Percentiles rank a stretch among this genome's conserved stretches.
phyloP scores from a whole-genome alignment of 2,113 vertebrate species.

The Rhinopomastus cyanomelas region DNA sequence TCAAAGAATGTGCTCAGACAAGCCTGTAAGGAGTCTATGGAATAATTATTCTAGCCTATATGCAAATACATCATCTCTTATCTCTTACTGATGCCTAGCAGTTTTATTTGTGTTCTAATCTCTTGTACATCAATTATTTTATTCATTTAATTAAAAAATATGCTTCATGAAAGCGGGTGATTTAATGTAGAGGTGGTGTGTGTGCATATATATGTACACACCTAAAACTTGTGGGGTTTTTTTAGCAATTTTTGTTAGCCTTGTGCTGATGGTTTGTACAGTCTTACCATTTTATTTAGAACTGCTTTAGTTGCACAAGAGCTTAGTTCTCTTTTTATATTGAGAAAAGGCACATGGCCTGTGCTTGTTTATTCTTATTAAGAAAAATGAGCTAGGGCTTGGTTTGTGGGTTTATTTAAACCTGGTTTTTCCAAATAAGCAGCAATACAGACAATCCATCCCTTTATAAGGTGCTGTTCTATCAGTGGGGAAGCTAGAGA shows the following conservation, averaged over 20 bases:
- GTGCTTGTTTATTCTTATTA: not conserved
- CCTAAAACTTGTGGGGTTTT: not conserved
- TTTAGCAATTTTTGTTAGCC: not conserved
- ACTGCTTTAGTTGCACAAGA: not conserved
- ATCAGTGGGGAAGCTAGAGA: not conserved
- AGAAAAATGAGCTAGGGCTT: not conserved
- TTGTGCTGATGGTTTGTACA: not conserved
- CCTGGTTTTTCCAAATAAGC: not conserved
- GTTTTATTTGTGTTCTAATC: not conserved
- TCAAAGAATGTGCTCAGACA: conserved; percentile 3
- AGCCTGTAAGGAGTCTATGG: not conserved
- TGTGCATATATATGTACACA: fast-evolving
- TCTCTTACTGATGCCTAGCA: not conserved
- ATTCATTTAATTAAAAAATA: not conserved
- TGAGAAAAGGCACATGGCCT: not conserved
- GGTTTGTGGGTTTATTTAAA: not conserved
- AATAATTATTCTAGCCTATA: not conserved
- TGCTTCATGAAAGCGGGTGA: not conserved
- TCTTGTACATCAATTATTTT: not conserved
- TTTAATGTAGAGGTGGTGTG: not conserved
- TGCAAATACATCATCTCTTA: not conserved
- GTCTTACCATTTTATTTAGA: not conserved
- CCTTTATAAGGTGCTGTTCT: not conserved
- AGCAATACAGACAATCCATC: not conserved
- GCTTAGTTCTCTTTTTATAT: not conserved